Conservation (phyloP, 2,113 vertebrate species). For the Ramphastos sulfuratus region DNA sequence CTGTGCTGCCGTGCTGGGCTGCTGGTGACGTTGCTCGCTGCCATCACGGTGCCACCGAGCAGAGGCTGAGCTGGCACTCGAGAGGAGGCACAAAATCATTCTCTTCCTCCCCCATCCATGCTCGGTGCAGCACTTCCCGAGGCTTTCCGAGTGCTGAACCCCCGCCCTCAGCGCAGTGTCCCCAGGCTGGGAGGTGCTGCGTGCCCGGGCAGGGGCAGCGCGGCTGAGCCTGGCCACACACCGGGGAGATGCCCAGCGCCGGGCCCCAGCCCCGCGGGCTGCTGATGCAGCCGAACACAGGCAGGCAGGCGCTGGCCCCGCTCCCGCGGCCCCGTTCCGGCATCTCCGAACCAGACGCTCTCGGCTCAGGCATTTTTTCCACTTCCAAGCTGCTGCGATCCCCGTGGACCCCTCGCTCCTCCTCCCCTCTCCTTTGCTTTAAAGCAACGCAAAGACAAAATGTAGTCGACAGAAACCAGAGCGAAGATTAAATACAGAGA, state of each 20-base stretch:
- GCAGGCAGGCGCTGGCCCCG: not conserved
- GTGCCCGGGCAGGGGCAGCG: not conserved
- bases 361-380: not conserved
- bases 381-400: not conserved
- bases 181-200: not conserved
- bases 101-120: not conserved
- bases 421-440: not conserved
- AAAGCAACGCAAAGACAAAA: not conserved
- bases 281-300: not conserved
- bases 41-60: fast-evolving
- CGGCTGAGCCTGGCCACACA: not conserved
- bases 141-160: not conserved
- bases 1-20: fast-evolving
- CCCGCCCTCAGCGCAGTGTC: fast-evolving
- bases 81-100: not conserved
- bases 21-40: fast-evolving
- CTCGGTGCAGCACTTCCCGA: not conserved
- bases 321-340: not conserved
- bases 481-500: slow-evolving; percentile 19
- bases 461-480: not conserved
- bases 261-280: not conserved
- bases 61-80: not conserved
- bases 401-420: not conserved
- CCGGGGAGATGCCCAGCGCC: fast-evolving
- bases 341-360: not conserved